These are phyloP conservation scores for Cathartes aura DNA, from an alignment of 2,113 vertebrate genomes.

Conservation along the genomic window DNA sequence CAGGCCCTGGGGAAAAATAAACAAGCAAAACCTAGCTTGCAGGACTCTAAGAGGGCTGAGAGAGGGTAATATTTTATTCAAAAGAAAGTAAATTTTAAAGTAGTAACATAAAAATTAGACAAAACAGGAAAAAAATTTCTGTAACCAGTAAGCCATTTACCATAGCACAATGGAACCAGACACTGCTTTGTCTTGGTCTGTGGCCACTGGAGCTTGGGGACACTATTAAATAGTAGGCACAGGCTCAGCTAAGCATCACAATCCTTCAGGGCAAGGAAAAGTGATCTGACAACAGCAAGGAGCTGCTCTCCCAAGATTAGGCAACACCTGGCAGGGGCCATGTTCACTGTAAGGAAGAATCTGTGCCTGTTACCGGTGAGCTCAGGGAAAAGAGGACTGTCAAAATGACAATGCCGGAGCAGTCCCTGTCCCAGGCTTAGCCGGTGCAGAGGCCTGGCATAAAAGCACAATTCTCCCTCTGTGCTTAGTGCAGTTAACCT, in stretches of 20 bases:
- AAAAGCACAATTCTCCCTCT: not conserved
- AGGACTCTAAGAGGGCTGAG: not conserved
- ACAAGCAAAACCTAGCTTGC: not conserved
- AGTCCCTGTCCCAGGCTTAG: not conserved
- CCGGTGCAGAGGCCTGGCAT: not conserved
- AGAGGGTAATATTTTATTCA: conserved; percentile 11
- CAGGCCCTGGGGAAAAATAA: not conserved
- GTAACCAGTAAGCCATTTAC: not conserved
- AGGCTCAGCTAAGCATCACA: not conserved
- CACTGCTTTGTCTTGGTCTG: not conserved
- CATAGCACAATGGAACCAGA: not conserved
- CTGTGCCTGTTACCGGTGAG: not conserved
- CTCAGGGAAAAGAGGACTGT: not conserved
- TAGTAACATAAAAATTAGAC: not conserved
- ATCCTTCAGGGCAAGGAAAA: not conserved
- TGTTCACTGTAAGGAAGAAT: not conserved
- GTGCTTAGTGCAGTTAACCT: not conserved
- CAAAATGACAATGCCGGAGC: not conserved
- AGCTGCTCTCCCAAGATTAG: not conserved
- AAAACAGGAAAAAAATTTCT: not conserved
- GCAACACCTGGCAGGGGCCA: not conserved
- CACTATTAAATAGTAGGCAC: not conserved
- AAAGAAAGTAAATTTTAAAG: not conserved
- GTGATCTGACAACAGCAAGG: not conserved
- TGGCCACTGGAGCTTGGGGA: not conserved